These are phyloP conservation scores for Leuciscus waleckii DNA, from an alignment of 2,797 vertebrate species.

Conservation along the genomic window DNA sequence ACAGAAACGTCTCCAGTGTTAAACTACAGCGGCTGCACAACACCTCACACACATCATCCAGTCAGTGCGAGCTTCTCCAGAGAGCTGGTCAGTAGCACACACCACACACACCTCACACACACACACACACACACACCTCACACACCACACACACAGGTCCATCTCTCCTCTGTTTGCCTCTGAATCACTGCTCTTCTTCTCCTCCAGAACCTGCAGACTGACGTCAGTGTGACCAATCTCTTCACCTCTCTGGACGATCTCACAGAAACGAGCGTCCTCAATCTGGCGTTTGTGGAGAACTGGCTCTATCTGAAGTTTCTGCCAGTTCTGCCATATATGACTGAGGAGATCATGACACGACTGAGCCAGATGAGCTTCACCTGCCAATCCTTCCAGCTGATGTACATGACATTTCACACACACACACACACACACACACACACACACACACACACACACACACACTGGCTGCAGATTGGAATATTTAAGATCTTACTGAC, in stretches of 20 bases:
- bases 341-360: not conserved
- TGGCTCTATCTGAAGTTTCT: slow-evolving; percentile 44
- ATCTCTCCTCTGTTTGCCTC: too few species aligned
- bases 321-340: slow-evolving; percentile 16
- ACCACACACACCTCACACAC: not conserved
- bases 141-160: too few species aligned
- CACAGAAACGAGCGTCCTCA: not conserved
- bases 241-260: not conserved
- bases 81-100: slow-evolving; percentile 25
- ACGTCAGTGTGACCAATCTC: not conserved
- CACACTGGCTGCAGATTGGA: too few species aligned
- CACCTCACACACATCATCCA: slow-evolving; percentile 8
- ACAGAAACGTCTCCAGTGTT: not conserved
- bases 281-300: slow-evolving; percentile 10
- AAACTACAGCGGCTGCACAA: not conserved
- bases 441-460: too few species aligned
- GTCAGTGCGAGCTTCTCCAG: not conserved
- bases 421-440: too few species aligned
- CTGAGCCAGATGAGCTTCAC: slow-evolving; percentile 37
- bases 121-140: too few species aligned
- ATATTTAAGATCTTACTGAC: too few species aligned
- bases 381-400: slow-evolving; percentile 32
- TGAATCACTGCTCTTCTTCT: not conserved
- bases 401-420: slow-evolving; percentile 18
- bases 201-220: slow-evolving; percentile 8